Evolutionary conservation across 2,113 vertebrate genomes (phyloP), one percentile per base, ranked within the genome.

Genomic region (Collichthys lucidus): DNA sequence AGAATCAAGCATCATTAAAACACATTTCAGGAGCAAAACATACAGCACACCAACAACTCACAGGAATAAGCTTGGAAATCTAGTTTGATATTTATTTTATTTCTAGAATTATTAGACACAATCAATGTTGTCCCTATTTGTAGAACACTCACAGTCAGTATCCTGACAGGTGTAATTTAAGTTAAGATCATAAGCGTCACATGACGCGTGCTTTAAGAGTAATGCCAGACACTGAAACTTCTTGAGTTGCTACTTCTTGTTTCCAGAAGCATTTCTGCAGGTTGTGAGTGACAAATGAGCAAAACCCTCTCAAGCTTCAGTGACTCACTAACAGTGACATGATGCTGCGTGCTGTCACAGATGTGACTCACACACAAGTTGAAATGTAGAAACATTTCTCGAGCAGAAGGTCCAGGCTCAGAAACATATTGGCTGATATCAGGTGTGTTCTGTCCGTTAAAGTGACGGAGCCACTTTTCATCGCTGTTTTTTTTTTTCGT

Each of bases 361-460:
- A 84, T 82, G 88, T 92, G 90, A 92, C 80, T 93, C 92, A 90
- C 72, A 19, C 74, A 69, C 74, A 86, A 62, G 59, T 65, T 67
- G 65, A 86, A 75, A 63, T 22, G 15, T 44, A 61, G 15, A 80
- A 72, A 46, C n/a, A 50, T 22, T 79, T 56, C 70, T 66, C 59
- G 35, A 74, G 68, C 79, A 86, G 70, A 83, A 49, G 72, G 53
- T 83, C 6, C 35, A 14, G 26, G 69, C 42, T 62, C 19, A 50
- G 79, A 57, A 86, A 62, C 85, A 82, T 86, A 80, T 78, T 82
- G 83, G 35, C 52, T 57, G 50, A 26, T 53, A 26, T 61, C 16
- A 22, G 50, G 4, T 4, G 24, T 56, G 59, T 46, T 74, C 55
- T 24, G 20, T 64, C 40, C 62, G 1, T 24, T 20, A 42, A 14